Percentiles rank a stretch among this genome's conserved stretches.
Evolutionary conservation across 2,888 invertebrate species (phyloP).

Genomic region (Tetragonisca angustula): DNA sequence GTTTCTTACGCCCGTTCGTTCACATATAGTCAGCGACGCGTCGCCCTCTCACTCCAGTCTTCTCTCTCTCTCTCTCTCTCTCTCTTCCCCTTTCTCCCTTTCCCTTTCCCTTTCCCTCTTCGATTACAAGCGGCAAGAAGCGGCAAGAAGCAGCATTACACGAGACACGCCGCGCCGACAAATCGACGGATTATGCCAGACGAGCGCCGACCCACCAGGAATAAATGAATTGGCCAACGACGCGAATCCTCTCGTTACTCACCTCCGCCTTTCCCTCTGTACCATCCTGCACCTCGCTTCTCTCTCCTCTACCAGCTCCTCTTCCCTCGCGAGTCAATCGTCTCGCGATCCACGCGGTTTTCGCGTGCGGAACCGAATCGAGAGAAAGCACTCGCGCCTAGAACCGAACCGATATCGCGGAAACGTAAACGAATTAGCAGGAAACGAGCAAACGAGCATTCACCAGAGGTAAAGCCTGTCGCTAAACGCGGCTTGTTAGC

Average conservation of each 20-base stretch:
- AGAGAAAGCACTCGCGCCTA: not conserved
- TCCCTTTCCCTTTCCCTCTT: conserved; percentile 57
- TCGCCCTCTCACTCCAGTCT: conserved; percentile 58
- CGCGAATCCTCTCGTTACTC: conserved; percentile 66
- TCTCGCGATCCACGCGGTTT: not conserved
- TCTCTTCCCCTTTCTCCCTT: conserved; percentile 52
- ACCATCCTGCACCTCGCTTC: not conserved
- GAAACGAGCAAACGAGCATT: not conserved
- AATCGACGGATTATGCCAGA: conserved; percentile 82
- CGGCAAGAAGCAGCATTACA: conserved; percentile 77
- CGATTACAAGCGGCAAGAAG: conserved; percentile 82
- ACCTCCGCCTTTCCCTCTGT: conserved; percentile 17
- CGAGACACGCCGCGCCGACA: conserved; percentile 81
- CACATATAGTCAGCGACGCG: conserved; percentile 79
- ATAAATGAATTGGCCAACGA: conserved; percentile 81
- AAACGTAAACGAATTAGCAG: not conserved
- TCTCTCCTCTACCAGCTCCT: not conserved
- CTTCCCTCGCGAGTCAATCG: conserved; percentile 26
- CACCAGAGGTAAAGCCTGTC: not conserved
- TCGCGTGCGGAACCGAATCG: not conserved
- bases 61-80: conserved; percentile 30
- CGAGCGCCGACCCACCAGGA: conserved; percentile 77
- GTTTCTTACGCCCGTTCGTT: conserved; percentile 77
- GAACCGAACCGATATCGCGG: not conserved
- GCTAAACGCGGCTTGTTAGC: conserved; percentile 14